phyloP scores from a whole-genome alignment of 2,113 vertebrate genomes.

The Pygoscelis antarcticus region DNA sequence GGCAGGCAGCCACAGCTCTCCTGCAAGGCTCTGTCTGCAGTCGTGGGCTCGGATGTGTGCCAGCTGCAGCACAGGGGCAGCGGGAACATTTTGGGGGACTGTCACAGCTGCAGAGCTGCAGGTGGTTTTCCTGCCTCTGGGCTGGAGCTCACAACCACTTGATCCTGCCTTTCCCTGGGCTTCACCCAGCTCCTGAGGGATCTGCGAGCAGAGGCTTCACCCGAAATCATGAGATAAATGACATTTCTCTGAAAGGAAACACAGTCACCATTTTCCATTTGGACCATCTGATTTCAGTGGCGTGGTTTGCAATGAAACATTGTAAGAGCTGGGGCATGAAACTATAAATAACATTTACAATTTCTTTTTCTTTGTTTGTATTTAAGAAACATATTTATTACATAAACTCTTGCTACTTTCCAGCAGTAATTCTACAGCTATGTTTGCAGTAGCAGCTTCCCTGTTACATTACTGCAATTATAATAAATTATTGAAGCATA shows the following conservation, averaged over 20 bases:
- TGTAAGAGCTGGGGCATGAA: neutral
- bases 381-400: slow-evolving; percentile 9
- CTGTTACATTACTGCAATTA: slow-evolving; percentile 27
- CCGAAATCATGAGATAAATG: neutral
- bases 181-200: neutral
- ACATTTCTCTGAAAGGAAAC: neutral
- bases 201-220: accelerated
- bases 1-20: neutral
- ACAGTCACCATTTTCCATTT: neutral
- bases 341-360: neutral
- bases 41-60: accelerated
- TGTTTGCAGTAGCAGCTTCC: neutral
- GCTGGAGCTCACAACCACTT: neutral
- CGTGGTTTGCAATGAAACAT: neutral
- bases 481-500: slow-evolving; percentile 60
- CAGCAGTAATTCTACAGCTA: neutral
- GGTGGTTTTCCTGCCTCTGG: neutral
- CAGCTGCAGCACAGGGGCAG: accelerated
- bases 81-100: accelerated
- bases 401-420: neutral
- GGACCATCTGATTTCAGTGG: neutral
- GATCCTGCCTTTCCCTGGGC: neutral
- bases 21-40: neutral
- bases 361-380: neutral
- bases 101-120: neutral